These are phyloP conservation scores for Bombus pascuorum DNA, from an alignment of 1,140 invertebrate genomes.

Conservation along the genomic window DNA sequence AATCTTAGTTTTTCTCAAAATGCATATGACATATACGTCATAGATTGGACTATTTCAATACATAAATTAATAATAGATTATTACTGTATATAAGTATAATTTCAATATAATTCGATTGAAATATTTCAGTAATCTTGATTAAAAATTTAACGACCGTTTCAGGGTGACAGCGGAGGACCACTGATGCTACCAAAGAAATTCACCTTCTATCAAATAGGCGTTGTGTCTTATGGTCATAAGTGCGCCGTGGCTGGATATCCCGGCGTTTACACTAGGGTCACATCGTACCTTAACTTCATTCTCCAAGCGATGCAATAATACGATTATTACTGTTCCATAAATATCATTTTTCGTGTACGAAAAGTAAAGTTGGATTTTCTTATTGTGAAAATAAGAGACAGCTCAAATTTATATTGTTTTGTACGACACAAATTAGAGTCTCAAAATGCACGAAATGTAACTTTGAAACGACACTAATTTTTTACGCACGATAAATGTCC, in stretches of 20 bases:
- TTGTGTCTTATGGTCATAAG: slow-evolving; percentile 89
- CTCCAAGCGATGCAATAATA: neutral
- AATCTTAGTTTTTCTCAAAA: too few species aligned
- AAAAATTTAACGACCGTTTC: neutral
- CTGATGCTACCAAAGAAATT: slow-evolving; percentile 84
- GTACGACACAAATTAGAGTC: neutral
- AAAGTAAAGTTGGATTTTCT: neutral
- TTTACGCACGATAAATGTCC: neutral
- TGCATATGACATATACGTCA: too few species aligned
- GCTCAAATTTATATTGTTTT: neutral
- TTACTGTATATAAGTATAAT: neutral
- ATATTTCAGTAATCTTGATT: neutral
- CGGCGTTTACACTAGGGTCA: slow-evolving; percentile 90
- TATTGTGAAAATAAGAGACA: neutral
- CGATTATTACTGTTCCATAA: neutral
- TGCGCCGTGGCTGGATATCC: slow-evolving; percentile 89
- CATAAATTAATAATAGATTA: too few species aligned
- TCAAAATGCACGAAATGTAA: neutral
- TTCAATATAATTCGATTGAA: neutral
- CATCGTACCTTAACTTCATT: slow-evolving; percentile 86
- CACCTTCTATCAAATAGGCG: slow-evolving; percentile 86
- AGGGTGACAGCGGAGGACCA: slow-evolving; percentile 93
- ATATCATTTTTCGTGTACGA: neutral
- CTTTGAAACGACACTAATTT: neutral
- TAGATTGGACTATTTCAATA: too few species aligned